These are phyloP conservation scores for Hypomecis punctinalis DNA, from an alignment of 2,888 invertebrate species.

Conservation along the genomic window DNA sequence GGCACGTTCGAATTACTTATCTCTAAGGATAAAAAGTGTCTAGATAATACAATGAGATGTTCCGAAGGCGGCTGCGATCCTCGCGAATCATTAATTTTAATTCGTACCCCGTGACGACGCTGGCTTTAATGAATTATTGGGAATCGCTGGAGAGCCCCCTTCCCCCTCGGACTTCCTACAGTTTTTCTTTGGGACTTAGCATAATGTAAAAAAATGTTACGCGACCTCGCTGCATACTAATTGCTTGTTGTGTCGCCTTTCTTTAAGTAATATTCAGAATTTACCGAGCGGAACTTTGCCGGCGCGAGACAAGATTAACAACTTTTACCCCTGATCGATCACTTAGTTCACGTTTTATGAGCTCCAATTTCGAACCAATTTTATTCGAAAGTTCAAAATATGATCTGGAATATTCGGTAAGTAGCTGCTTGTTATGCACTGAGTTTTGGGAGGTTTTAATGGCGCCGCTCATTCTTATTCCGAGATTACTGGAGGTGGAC, in stretches of 20 bases:
- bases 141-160: conserved; percentile 75
- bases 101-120: conserved; percentile 81
- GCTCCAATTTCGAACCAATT: conserved; percentile 64
- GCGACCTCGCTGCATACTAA: conserved; percentile 81
- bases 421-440: conserved; percentile 70
- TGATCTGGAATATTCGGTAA: conserved; percentile 53
- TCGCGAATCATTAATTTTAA: conserved; percentile 85
- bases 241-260: conserved; percentile 79
- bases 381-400: conserved; percentile 57
- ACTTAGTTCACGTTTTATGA: conserved; percentile 71
- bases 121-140: conserved; percentile 84
- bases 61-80: conserved; percentile 70
- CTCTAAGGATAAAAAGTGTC: conserved; percentile 78
- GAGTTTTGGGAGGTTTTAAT: conserved; percentile 72
- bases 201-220: conserved; percentile 83
- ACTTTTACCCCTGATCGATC: conserved; percentile 79
- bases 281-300: conserved; percentile 70
- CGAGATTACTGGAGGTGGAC: conserved; percentile 64
- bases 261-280: conserved; percentile 70
- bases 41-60: conserved; percentile 75
- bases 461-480: conserved; percentile 77
- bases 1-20: conserved; percentile 68
- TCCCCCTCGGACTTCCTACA: conserved; percentile 69
- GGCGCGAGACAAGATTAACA: conserved; percentile 77
- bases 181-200: conserved; percentile 81